Base-by-base conservation (phyloP, 2,888 invertebrate genomes). In the Clitarchus hookeri region DNA sequence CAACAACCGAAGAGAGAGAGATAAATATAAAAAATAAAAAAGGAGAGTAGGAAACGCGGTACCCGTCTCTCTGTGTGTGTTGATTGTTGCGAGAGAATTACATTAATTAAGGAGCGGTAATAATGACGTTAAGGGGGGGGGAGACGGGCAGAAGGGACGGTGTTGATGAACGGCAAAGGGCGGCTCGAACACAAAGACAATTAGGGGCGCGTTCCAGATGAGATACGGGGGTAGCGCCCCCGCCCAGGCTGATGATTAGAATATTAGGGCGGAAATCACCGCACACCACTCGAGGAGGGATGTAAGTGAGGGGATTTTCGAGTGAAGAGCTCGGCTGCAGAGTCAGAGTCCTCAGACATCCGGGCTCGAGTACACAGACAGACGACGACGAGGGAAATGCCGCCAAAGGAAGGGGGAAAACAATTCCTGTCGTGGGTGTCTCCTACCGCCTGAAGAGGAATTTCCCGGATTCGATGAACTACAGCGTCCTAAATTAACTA, bases 61-160 rank as follows among this genome's bases (percentile, higher is more conserved):
- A 65, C 65, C 65, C n/a, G 23, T 23, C 65, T 16, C 65, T n/a
- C 65, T 65, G 65, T 65, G 65, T 65, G 65, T 6, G 65, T 65
- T 65, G 65, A 65, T 65, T 65, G 65, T 65, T 65, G 65, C 65
- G 65, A 65, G 65, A 65, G 65, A 65, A 65, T 65, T 65, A 65
- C 65, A 65, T 65, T 65, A 65, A 65, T 65, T 65, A 65, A 65
- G 65, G 65, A 65, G 65, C 65, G 23, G 65, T 65, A 65, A 65
- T 65, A 65, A 65, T 23, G 65, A 65, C 65, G 65, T 65, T 65
- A 65, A 23, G n/a, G 65, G 19, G 19, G n/a, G 8, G 65, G 8
- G n/a, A 23, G 13, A 65, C 11, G 65, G 1, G 65, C 13, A 3
- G 23, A 16, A 8, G 16, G 48, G 48, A 19, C 65, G 8, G 65